Percentiles rank a stretch among this genome's conserved stretches.
Evolutionary conservation across 2,113 vertebrate species (phyloP).

Genomic region (Excalfactoria chinensis): DNA sequence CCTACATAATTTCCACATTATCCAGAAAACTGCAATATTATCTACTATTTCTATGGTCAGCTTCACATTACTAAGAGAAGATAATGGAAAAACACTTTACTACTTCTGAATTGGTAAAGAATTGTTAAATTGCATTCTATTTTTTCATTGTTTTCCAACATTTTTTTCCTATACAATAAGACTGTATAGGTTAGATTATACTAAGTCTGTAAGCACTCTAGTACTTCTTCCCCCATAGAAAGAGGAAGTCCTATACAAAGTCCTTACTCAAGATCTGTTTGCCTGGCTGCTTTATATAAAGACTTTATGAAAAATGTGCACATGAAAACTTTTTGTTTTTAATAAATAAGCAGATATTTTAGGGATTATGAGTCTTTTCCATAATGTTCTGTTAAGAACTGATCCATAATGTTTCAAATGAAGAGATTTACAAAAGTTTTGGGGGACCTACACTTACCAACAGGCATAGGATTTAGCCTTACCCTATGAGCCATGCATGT

Average conservation of each 20-base stretch:
- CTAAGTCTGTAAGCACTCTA: not conserved
- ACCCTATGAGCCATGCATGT: not conserved
- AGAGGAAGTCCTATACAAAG: not conserved
- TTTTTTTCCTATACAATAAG: not conserved
- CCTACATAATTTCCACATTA: accelerated
- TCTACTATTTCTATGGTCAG: not conserved
- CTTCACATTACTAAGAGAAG: not conserved
- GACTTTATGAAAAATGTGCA: not conserved
- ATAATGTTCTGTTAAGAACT: not conserved
- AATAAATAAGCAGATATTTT: not conserved
- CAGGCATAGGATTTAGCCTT: not conserved
- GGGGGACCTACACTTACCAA: not conserved
- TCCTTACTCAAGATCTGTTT: not conserved
- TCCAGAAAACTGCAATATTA: not conserved
- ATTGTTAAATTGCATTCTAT: not conserved
- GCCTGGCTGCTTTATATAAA: not conserved
- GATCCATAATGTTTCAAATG: not conserved
- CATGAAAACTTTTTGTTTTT: not conserved
- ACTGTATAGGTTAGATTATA: not conserved
- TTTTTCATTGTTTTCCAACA: not conserved
- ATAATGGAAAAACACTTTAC: not conserved
- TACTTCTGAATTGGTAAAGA: not conserved
- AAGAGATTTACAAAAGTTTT: not conserved
- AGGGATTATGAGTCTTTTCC: not conserved
- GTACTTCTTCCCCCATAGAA: not conserved